Evolutionary conservation across 2,888 invertebrate species (phyloP), one percentile per base, ranked within the genome.

Genomic region (Steinernema carpocapsae): DNA sequence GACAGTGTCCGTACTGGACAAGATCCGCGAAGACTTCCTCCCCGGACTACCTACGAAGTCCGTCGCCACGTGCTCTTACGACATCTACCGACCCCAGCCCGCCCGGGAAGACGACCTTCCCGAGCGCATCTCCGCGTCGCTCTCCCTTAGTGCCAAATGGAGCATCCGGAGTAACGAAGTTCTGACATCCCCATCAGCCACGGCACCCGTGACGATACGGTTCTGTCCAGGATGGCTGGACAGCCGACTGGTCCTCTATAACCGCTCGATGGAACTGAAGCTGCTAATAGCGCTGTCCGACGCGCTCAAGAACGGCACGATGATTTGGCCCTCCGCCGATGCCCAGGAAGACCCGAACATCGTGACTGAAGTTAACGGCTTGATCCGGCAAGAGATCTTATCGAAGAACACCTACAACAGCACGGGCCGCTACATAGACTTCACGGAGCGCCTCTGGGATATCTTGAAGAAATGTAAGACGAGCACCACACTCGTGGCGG

Each of bases 151-250:
- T 32, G 64, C 64, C 1, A 24, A 64, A 17, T 64, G 64, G 64
- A 64, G 2, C 14, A 17, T 64, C 1, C 7, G 64, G 4, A 64
- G 26, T 10, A 45, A 71, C 19, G 71, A 71, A 22, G 43, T 71
- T 14, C 24, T 45, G 17, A 46, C 43, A 6, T 22, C 71, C 4
- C 45, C 45, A 1, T n/a, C 42, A 43, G 43, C 29, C 10, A 71
- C 45, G 4, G 46, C 45, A 17, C 71, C 71, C 1, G 22, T 71
- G 12, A 22, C 45, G 6, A 59, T 43, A 14, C 46, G 59, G 52
- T 76, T 77, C 37, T 71, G 72, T 32, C 76, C 77, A 22, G 77
- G 77, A n/a, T 77, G 77, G 77, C 43, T 76, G 51, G 77, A 77
- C 48, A 42, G 17, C 42, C 76, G 77, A n/a, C 59, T 76, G 7